Evolutionary conservation across 1,140 invertebrate genomes (phyloP).

Genomic region (Drosophila subpulchrella): DNA sequence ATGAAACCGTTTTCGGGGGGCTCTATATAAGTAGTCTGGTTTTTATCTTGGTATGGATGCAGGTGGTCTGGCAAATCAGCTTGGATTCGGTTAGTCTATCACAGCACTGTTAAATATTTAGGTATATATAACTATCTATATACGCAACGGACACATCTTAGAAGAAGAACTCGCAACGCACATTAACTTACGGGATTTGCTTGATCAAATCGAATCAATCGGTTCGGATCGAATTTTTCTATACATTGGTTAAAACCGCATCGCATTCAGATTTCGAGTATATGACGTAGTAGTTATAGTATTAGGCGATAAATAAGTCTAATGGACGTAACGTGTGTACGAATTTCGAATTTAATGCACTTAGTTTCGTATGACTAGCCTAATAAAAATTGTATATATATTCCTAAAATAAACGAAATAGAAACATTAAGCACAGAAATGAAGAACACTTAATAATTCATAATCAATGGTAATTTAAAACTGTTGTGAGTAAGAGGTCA

Average conservation of each 20-base stretch:
- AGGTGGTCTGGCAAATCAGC: slow-evolving; percentile 38
- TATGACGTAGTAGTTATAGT: slow-evolving; percentile 35
- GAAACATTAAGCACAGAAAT: slow-evolving; percentile 68
- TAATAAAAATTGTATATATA: slow-evolving; percentile 80
- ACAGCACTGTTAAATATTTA: slow-evolving; percentile 77
- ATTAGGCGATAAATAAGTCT: slow-evolving; percentile 57
- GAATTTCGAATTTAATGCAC: slow-evolving; percentile 76
- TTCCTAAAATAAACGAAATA: slow-evolving; percentile 76
- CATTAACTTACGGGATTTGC: slow-evolving; percentile 63
- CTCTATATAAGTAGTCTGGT: slow-evolving; percentile 8
- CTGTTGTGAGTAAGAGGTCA: slow-evolving; percentile 42
- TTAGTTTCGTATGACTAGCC: slow-evolving; percentile 66
- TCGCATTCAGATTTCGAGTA: slow-evolving; percentile 32
- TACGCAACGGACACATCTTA: slow-evolving; percentile 63
- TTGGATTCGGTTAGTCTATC: slow-evolving; percentile 73
- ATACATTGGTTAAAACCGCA: slow-evolving; percentile 52
- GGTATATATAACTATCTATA: slow-evolving; percentile 44
- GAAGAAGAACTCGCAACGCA: slow-evolving; percentile 66
- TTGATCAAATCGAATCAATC: slow-evolving; percentile 32
- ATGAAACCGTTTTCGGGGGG: slow-evolving; percentile 38
- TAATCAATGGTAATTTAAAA: slow-evolving; percentile 53
- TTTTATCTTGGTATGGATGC: slow-evolving; percentile 25
- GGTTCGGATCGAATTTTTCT: slow-evolving; percentile 29
- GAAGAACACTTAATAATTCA: slow-evolving; percentile 46
- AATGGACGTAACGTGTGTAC: slow-evolving; percentile 75